phyloP scores from a whole-genome alignment of 2,113 vertebrate genomes.

The Corvus moneduloides region DNA sequence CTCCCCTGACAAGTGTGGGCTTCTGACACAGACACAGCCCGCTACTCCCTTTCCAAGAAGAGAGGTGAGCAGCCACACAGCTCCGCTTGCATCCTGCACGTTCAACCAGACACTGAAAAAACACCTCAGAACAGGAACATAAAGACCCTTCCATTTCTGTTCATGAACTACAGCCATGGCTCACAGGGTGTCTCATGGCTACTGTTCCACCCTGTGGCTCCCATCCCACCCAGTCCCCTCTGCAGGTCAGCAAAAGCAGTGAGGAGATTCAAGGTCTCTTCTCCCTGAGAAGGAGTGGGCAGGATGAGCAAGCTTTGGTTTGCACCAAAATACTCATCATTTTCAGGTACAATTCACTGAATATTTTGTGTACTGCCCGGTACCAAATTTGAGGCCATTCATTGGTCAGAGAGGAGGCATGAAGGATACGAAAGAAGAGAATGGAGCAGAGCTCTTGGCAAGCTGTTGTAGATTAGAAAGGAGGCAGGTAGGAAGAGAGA shows the following conservation, averaged over 20 bases:
- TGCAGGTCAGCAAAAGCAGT: neutral
- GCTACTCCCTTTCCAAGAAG: neutral
- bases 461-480: neutral
- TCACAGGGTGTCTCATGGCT: neutral
- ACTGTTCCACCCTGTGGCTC: neutral
- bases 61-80: neutral
- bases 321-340: neutral
- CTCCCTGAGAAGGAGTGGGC: neutral
- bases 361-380: neutral
- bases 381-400: neutral
- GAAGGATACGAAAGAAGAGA: neutral
- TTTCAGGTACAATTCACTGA: neutral
- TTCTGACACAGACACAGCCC: neutral
- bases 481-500: neutral
- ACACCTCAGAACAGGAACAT: neutral
- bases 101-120: neutral
- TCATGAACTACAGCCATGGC: neutral
- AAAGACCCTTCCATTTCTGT: neutral
- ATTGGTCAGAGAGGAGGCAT: neutral
- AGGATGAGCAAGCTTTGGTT: neutral
- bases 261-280: neutral
- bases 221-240: neutral
- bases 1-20: neutral
- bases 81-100: accelerated
- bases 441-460: neutral